Evolutionary conservation across 92 coral and sea anemone genomes (phyloP).

Genomic region (Parazoanthus darwini): DNA sequence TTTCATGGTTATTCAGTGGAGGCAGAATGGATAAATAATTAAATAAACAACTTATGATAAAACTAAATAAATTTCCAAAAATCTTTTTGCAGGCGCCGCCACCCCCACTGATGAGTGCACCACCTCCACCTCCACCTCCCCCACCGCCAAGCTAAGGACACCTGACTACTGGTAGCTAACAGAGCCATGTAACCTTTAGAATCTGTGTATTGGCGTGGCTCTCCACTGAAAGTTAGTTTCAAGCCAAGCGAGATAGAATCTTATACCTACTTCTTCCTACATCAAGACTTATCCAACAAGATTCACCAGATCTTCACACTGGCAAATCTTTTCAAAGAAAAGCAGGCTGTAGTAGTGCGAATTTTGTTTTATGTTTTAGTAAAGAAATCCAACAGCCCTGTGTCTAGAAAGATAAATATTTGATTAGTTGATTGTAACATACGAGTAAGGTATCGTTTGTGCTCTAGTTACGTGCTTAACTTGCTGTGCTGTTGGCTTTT

Average conservation of each 20-base stretch:
- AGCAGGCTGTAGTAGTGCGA: not conserved
- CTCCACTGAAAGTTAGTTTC: not conserved
- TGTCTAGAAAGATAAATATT: not conserved
- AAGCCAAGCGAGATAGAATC: not conserved
- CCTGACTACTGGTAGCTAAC: not conserved
- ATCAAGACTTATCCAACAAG: not conserved
- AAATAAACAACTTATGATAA: too few relatives aligned
- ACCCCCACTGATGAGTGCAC: constrained; percentile 78
- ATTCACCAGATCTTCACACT: not conserved
- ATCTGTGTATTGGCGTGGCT: not conserved
- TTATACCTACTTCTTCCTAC: not conserved
- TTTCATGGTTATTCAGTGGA: too few relatives aligned
- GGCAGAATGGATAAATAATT: too few relatives aligned
- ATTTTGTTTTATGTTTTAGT: not conserved
- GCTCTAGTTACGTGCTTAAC: not conserved
- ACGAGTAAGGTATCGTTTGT: not conserved
- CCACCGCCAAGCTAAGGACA: constrained; percentile 75
- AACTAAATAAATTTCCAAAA: not conserved
- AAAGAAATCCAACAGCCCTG: not conserved
- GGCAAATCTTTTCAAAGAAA: not conserved
- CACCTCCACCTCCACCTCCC: constrained; percentile 96
- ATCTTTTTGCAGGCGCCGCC: constrained; percentile 72
- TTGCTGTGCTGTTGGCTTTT: not conserved
- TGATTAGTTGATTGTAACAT: too few relatives aligned
- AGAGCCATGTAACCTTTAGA: not conserved